Evolutionary conservation across 2,888 invertebrate species (phyloP).

Genomic region (Notodonta dromedarius): DNA sequence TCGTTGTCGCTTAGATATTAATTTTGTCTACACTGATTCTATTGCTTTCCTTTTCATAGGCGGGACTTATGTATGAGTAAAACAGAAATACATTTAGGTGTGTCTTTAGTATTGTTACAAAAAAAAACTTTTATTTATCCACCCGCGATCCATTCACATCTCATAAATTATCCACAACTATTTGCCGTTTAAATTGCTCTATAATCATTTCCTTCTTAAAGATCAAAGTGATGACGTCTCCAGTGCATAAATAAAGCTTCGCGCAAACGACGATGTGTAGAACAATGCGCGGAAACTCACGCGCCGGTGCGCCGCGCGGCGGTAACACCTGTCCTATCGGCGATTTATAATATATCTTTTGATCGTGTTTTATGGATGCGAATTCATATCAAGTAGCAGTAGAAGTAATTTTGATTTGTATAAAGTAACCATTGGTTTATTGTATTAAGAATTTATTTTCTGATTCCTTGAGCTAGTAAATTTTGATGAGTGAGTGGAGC

Average conservation of each 20-base stretch:
- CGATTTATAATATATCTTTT: constrained; percentile 38
- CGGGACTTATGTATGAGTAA: too few species aligned
- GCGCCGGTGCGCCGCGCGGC: constrained; percentile 42
- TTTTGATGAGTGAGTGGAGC: too few species aligned
- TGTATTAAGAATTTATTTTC: too few species aligned
- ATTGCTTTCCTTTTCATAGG: too few species aligned
- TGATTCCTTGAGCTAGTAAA: too few species aligned
- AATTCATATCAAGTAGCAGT: constrained; percentile 15
- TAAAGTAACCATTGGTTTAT: background rate
- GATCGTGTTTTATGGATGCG: constrained; percentile 30
- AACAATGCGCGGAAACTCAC: constrained; percentile 62
- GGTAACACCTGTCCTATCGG: constrained; percentile 29
- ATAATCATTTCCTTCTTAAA: constrained; percentile 23
- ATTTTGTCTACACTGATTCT: too few species aligned
- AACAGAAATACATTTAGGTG: too few species aligned
- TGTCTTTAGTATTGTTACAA: too few species aligned
- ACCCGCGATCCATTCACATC: background rate
- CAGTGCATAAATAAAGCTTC: constrained; percentile 22
- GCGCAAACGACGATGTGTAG: constrained; percentile 16
- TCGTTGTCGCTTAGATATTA: too few species aligned
- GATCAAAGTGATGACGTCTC: constrained; percentile 30
- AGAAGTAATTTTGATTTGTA: background rate
- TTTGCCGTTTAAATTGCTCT: constrained; percentile 16
- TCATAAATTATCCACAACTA: background rate
- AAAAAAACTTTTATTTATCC: too few species aligned